These are phyloP conservation scores for Micromesistius poutassou DNA, from an alignment of 2,797 vertebrate species.

Conservation along the genomic window DNA sequence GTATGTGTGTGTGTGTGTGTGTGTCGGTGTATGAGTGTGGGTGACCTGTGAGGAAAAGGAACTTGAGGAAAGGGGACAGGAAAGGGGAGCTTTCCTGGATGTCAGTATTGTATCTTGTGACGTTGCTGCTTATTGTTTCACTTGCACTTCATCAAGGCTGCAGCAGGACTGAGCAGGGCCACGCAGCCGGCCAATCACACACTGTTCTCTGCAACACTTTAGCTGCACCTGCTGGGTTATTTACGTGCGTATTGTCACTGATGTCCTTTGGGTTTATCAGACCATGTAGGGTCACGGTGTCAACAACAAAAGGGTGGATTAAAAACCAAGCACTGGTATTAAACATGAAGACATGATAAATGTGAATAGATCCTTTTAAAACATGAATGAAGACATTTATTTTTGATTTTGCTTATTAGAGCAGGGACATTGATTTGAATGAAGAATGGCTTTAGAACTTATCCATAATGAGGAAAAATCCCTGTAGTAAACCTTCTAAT, in stretches of 20 bases:
- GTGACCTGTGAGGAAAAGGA: conserved; percentile 59
- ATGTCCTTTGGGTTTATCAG: not conserved
- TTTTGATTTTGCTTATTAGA: not conserved
- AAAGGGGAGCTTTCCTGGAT: conserved; percentile 74
- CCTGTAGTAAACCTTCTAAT: not conserved
- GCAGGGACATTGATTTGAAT: not conserved
- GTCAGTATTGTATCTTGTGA: conserved; percentile 72
- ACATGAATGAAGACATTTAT: not conserved
- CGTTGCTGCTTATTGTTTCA: conserved; percentile 71
- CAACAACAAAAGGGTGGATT: not conserved
- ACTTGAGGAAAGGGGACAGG: conserved; percentile 62
- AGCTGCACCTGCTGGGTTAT: not conserved
- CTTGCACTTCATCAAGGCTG: conserved; percentile 53
- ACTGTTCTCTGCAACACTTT: not conserved
- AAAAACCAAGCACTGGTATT: not conserved
- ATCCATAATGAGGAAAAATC: not conserved
- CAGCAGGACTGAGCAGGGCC: not conserved
- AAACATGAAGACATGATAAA: not conserved
- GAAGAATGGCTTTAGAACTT: not conserved
- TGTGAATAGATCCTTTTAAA: not conserved
- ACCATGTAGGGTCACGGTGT: not conserved
- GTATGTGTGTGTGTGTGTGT: conserved; percentile 17
- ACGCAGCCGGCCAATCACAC: not conserved
- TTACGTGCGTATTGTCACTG: not conserved
- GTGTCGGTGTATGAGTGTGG: conserved; percentile 32